Base-by-base conservation (phyloP, 2,797 vertebrate genomes). In the Danio jaintianensis region DNA sequence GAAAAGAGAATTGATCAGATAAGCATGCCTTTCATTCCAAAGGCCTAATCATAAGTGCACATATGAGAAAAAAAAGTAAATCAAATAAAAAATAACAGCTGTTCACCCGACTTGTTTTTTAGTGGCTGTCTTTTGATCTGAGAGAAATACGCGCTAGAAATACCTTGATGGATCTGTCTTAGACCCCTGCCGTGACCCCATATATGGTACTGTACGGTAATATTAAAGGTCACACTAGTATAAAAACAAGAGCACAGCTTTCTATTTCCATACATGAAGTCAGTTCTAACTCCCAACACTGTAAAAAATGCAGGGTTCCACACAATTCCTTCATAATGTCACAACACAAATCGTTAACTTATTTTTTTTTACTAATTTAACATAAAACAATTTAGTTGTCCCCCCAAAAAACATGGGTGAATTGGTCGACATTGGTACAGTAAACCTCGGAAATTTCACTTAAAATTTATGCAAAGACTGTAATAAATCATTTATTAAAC, bases 1-100 rank as follows among this genome's bases (percentile, higher is more conserved):
- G 69, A 84, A 80, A 75, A 71, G 40, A 47, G 67, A 80, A 77
- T 59, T 75, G 78, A 86, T 84, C 85, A 84, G 85, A 84, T 84
- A 84, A 84, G 78, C 63, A 36, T 66, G 71, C 42, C 81, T 67
- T 84, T 86, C 82, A 82, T 84, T 80, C 69, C 83, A 69, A 38
- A 64, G 53, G 38, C 82, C 79, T 78, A 77, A 70, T 82, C 72
- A 38, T 79, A 86, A 82, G 82, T 84, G 76, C 64, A 63, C 67
- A 64, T 40, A 7, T 18, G 45, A 67, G n/a, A n/a, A n/a, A 61
- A 13, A 42, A 77, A 75, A 53, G 45, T 45, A 64, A 29, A 29
- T 29, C 16, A 47, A 45, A 71, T n/a, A 52, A 29, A 77, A 78
- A 69, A 78, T 61, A 50, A 66, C 45, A 74, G 48, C 74, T 62